Base-by-base conservation (phyloP, 2,797 vertebrate genomes). In the Peromyscus aztecus region DNA sequence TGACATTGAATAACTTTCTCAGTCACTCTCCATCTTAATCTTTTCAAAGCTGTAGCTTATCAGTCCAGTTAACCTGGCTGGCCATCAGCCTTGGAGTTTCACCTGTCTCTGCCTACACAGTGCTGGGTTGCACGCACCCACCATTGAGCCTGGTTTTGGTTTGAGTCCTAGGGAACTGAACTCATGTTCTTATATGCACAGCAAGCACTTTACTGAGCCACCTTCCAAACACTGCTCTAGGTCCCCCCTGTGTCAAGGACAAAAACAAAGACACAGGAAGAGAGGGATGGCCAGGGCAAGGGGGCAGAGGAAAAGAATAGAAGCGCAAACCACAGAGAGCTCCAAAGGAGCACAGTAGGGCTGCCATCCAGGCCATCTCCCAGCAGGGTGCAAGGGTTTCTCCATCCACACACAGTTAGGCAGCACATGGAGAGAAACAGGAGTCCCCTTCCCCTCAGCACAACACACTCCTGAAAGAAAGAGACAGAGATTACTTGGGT, bases 401-500 rank as follows among this genome's bases (percentile, higher is more conserved):
- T 49, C 69, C 31, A 14, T 29, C n/a, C 14, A 61, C 19, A 40
- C 55, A 34, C 14, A 24, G 31, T 11, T 14, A 46, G 34, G 0
- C 1, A 4, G 16, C 11, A 21, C 17, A 4, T 6, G 12, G 43
- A 9, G 49, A 24, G 16, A 77, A 55, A 9, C 5, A 0, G 24
- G 8, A 2, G 4, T 31, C 31, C 1, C 13, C 73, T 1, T 2
- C 9, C 21, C 17, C 46, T 46, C 7, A 6, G 14, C 46, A 14
- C 1, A 92, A 31, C 27, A 12, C 73, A 69, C 43, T 94, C 24
- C 87, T 34, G 5, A 89, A 96, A 69, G 81, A 43, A 82, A 97
- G 90, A 43, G 52, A 85, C 89, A 86, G 52, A 95, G 94, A 93
- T 96, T 91, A 94, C n/a, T 19, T 29, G 55, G 55, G 37, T 29